Percentiles rank a stretch among this genome's conserved stretches.
phyloP scores from a whole-genome alignment of 1,140 invertebrate genomes.

The Leguminivora glycinivorella region DNA sequence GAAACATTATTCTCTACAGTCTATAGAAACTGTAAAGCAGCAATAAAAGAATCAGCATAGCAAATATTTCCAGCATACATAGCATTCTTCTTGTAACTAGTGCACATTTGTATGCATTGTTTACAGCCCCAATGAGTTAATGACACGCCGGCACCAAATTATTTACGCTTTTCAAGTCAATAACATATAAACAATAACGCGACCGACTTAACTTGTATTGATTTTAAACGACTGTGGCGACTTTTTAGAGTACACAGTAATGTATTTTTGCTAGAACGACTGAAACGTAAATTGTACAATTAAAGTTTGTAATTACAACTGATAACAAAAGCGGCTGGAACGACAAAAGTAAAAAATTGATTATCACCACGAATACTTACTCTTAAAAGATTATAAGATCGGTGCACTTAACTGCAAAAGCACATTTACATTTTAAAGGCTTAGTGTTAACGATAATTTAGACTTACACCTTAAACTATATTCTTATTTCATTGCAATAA shows the following conservation, averaged over 20 bases:
- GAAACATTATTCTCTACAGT: background rate
- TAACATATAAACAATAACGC: background rate
- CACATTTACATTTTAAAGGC: constrained; percentile 11
- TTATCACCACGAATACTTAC: background rate
- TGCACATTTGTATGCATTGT: background rate
- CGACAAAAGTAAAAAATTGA: background rate
- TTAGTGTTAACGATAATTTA: background rate
- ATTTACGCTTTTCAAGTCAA: constrained; percentile 6
- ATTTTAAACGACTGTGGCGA: background rate
- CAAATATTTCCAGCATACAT: background rate
- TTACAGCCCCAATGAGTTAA: background rate
- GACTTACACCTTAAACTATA: background rate
- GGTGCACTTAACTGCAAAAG: background rate
- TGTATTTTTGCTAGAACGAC: background rate
- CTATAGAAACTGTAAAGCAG: background rate
- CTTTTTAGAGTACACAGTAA: background rate
- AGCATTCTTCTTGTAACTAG: background rate
- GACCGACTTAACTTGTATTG: background rate
- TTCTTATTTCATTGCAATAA: background rate
- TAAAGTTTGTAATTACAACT: constrained; percentile 1
- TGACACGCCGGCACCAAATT: background rate
- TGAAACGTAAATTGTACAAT: background rate
- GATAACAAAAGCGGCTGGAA: constrained; percentile 10
- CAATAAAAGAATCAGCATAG: background rate
- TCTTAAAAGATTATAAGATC: background rate